Percentiles rank a stretch among this genome's conserved stretches.
Conservation (phyloP, 2,888 invertebrate species). For the Schrankia costaestrigalis region DNA sequence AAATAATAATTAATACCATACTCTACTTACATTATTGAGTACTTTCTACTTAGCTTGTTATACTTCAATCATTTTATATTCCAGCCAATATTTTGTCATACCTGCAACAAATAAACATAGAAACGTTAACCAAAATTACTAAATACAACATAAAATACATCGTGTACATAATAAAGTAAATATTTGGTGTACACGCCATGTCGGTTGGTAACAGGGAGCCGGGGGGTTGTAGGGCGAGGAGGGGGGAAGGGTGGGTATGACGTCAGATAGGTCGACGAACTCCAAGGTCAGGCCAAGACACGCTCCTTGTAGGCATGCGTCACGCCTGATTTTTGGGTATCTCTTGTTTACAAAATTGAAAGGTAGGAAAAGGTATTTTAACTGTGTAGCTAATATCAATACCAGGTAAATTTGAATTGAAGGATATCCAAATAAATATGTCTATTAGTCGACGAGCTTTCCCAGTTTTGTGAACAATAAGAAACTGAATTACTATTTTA, state of each 20-base stretch:
- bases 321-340: too few relatives aligned
- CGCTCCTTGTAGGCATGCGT: slow-evolving; percentile 27
- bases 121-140: slow-evolving; percentile 4
- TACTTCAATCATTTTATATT: neutral
- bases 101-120: slow-evolving; percentile 1
- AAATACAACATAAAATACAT: slow-evolving; percentile 5
- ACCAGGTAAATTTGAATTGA: too few relatives aligned
- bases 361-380: too few relatives aligned
- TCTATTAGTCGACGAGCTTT: too few relatives aligned
- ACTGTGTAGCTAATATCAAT: too few relatives aligned
- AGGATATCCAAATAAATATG: too few relatives aligned
- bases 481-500: too few relatives aligned
- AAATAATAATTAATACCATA: too few relatives aligned
- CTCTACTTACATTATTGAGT: too few relatives aligned
- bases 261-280: slow-evolving; percentile 55
- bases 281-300: slow-evolving; percentile 44
- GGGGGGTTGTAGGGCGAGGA: slow-evolving; percentile 18
- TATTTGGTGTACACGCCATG: slow-evolving; percentile 28
- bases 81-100: neutral
- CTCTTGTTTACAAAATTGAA: too few relatives aligned
- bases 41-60: too few relatives aligned
- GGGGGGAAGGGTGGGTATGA: slow-evolving; percentile 28
- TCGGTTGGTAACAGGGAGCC: slow-evolving; percentile 48
- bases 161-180: slow-evolving; percentile 27
- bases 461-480: too few relatives aligned